Base-by-base conservation (phyloP, 1,140 invertebrate genomes). In the Microvelia longipes region DNA sequence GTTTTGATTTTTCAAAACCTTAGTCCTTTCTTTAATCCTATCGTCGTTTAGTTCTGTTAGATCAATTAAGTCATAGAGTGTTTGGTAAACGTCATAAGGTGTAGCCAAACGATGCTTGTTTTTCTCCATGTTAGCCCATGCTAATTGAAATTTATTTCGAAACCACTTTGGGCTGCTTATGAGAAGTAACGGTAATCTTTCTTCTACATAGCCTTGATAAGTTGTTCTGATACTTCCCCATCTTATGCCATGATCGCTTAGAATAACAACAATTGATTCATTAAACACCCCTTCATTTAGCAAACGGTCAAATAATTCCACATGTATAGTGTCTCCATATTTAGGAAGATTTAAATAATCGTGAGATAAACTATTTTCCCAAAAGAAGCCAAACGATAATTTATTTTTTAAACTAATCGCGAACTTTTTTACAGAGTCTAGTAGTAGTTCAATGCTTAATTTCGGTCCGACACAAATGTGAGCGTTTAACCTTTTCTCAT, bases 171-270 rank as follows among this genome's bases (percentile, higher is more conserved):
- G 88, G 11, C 88, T 74, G 1, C 82, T 76, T 0, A 89, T 29
- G 73, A 83, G 87, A 30, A 87, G 77, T 73, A 88, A 86, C 1
- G 89, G 89, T 35, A 90, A 78, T 71, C 86, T 80, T 72, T 88
- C 88, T 75, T 91, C 89, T 11, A 89, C 75, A 70, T 84, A 82
- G 0, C 89, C 83, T 70, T 83, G 82, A 73, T 84, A 84, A 0
- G 87, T 88, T 67, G 83, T 77, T 1, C 87, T 78, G 71, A 90
- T 87, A 0, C 75, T 74, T 15, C 88, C 88, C 80, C 86, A 89
- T 69, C 87, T 77, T 71, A 88, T 83, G 0, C 89, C 89, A 75
- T 90, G 88, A 74, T 90, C 89, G 74, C 86, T 88, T 79, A 87
- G 86, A 25, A 89, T 80, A 19, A 90, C 77, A 0, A 90, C 67